phyloP scores from a whole-genome alignment of 2,888 invertebrate species.

The Parthenolecanium corni region DNA sequence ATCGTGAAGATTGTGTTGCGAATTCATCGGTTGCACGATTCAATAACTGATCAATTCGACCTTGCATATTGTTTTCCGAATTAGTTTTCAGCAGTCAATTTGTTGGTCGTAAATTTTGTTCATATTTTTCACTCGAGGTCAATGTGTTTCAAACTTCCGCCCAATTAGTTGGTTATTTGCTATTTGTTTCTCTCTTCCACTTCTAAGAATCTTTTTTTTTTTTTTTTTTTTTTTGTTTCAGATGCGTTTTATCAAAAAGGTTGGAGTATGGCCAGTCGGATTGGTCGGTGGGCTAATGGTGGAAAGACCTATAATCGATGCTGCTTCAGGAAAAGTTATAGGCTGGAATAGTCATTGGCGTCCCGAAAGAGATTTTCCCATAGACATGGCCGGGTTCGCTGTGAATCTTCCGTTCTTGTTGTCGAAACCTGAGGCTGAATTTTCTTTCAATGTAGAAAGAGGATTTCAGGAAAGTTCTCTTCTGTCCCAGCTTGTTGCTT shows the following conservation, averaged over 20 bases:
- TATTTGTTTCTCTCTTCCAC: too few species aligned
- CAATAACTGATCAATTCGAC: too few species aligned
- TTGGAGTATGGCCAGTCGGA: conserved; percentile 92
- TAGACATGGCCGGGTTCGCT: conserved; percentile 97
- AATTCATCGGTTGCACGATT: too few species aligned
- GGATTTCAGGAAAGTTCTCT: conserved; percentile 85
- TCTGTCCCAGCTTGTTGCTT: conserved; percentile 54
- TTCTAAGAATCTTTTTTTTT: too few species aligned
- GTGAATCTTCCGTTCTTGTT: conserved; percentile 65
- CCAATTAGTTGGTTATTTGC: too few species aligned
- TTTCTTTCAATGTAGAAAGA: conserved; percentile 71
- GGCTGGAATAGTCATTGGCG: conserved; percentile 71
- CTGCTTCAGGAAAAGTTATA: conserved; percentile 47
- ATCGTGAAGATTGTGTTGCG: too few species aligned
- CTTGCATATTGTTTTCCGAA: not conserved
- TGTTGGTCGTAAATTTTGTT: too few species aligned
- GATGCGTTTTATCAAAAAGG: conserved; percentile 68
- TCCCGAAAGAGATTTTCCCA: conserved; percentile 81
- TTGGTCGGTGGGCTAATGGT: conserved; percentile 89
- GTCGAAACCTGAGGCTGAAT: conserved; percentile 49
- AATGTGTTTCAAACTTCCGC: too few species aligned
- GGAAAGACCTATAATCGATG: conserved; percentile 70
- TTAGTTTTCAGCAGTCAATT: too few species aligned
- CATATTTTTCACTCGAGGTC: too few species aligned
- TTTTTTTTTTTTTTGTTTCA: conserved; percentile 45